These are phyloP conservation scores for Aphaenogaster rudis DNA, from an alignment of 1,140 invertebrate genomes.

Conservation along the genomic window DNA sequence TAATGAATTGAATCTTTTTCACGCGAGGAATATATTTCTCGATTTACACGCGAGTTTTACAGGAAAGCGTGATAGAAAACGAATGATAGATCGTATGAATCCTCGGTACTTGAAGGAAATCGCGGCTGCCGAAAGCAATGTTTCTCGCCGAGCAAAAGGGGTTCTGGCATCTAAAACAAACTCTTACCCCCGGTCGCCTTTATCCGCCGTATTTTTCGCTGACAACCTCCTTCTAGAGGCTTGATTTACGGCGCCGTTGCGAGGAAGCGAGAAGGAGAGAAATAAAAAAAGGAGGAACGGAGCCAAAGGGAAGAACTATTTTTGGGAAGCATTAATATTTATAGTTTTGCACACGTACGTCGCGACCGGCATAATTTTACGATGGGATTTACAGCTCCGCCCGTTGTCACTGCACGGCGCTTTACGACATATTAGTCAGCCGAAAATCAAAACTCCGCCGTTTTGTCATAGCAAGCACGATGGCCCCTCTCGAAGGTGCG, in stretches of 20 bases:
- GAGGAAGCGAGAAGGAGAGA: conserved; percentile 41
- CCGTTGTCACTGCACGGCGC: conserved; percentile 63
- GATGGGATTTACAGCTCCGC: conserved; percentile 76
- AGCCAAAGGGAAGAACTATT: conserved; percentile 75
- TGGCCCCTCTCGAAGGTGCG: neutral
- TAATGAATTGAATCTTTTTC: conserved; percentile 13
- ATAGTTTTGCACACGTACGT: conserved; percentile 76
- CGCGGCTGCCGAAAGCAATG: conserved; percentile 69
- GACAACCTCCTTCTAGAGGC: conserved; percentile 79
- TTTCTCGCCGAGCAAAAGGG: conserved; percentile 71
- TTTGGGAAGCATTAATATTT: conserved; percentile 81
- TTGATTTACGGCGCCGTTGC: conserved; percentile 77
- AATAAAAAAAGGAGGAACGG: conserved; percentile 50
- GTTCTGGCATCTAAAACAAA: conserved; percentile 80
- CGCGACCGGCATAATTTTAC: conserved; percentile 74
- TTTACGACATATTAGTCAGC: conserved; percentile 70
- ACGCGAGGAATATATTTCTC: neutral
- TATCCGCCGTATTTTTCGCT: conserved; percentile 80
- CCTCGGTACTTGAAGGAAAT: conserved; percentile 59
- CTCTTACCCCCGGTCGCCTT: conserved; percentile 76
- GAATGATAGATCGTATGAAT: conserved; percentile 31
- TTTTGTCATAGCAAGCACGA: conserved; percentile 1
- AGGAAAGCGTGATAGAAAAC: conserved; percentile 59
- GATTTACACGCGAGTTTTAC: conserved; percentile 8
- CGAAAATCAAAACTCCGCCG: conserved; percentile 58